These are phyloP conservation scores for Aspidiotus destructor DNA, from an alignment of 2,888 invertebrate genomes.

Conservation along the genomic window DNA sequence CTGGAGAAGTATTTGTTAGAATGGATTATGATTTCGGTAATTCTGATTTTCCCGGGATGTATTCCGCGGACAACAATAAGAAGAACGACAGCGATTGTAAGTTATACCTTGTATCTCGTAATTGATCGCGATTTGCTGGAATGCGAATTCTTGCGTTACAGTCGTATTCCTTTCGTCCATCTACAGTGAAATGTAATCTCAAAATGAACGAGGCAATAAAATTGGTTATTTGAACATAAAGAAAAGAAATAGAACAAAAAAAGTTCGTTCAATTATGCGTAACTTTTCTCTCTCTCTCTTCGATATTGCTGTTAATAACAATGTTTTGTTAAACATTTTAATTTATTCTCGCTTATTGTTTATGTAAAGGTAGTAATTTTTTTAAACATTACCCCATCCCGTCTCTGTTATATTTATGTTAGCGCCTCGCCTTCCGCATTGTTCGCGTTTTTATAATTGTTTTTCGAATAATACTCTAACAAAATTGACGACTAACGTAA, in stretches of 20 bases:
- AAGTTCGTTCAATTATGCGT: neutral
- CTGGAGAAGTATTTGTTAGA: neutral
- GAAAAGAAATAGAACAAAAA: no score
- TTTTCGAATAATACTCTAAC: no score
- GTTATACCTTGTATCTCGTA: conserved; percentile 4
- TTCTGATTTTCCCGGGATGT: conserved; percentile 20
- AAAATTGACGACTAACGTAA: neutral
- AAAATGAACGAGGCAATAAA: neutral
- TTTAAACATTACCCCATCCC: no score
- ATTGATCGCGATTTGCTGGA: neutral
- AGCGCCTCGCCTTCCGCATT: no score
- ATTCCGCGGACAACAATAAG: conserved; percentile 24
- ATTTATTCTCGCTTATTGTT: no score
- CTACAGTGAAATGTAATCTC: neutral
- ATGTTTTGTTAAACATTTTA: no score
- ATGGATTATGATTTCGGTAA: conserved; percentile 12
- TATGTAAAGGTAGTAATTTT: no score
- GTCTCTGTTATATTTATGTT: no score
- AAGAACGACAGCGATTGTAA: conserved; percentile 34
- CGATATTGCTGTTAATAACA: no score
- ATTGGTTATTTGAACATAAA: neutral
- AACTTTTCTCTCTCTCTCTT: neutral
- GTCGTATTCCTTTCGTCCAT: neutral
- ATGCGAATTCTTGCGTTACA: neutral
- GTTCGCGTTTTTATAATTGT: no score